phyloP scores from a whole-genome alignment of 2,797 vertebrate species.

The Lateolabrax maculatus region DNA sequence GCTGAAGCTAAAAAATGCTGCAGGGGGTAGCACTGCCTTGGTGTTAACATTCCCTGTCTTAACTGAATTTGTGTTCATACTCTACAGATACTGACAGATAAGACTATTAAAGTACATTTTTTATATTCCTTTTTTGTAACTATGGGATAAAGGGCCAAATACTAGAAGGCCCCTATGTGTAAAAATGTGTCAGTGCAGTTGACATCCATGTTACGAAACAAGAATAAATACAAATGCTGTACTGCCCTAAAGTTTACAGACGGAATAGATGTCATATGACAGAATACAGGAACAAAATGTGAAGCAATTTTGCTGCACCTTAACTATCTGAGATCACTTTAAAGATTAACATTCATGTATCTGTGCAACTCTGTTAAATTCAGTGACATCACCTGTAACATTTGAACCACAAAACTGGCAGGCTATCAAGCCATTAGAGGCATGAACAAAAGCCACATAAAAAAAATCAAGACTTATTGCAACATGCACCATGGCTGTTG shows the following conservation, averaged over 20 bases:
- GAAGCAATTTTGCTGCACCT: background rate
- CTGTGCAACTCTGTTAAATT: background rate
- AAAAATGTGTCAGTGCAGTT: constrained; percentile 8
- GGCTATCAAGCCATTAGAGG: background rate
- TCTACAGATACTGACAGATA: constrained; percentile 5
- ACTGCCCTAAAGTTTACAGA: background rate
- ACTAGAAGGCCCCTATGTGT: background rate
- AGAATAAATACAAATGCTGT: constrained; percentile 3
- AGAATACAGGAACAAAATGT: background rate
- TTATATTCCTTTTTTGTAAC: background rate
- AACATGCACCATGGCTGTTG: constrained; percentile 6
- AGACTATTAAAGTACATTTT: background rate
- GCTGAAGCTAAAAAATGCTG: background rate
- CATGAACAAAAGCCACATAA: constrained; percentile 2
- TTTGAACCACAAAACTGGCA: background rate
- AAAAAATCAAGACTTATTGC: constrained; percentile 1
- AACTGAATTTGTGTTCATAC: background rate
- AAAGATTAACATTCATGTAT: background rate
- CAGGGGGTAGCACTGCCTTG: background rate
- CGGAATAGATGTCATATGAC: background rate
- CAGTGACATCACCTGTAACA: background rate
- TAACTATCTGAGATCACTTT: background rate
- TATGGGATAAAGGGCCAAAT: constrained; percentile 9
- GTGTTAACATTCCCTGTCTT: background rate
- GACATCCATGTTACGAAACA: constrained; percentile 1